Base-by-base conservation (phyloP, 2,797 vertebrate species). In the Heteromormyrus szaboi region DNA sequence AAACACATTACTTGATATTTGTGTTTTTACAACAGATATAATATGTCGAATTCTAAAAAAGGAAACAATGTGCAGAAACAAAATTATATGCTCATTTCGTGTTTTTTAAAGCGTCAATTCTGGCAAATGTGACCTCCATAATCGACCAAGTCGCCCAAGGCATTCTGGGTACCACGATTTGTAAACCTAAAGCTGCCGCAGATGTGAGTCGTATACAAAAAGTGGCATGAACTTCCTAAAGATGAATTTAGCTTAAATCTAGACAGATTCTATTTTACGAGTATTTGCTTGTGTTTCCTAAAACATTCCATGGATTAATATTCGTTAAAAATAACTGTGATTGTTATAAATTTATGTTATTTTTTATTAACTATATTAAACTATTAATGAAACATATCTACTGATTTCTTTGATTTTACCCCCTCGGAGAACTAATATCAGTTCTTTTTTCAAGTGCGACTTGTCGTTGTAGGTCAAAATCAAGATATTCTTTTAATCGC, bases 91-190 rank as follows among this genome's bases (percentile, higher is more conserved):
- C n/a, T 25, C 44, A 8, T 86, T 59, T 59, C 25, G 53, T 44
- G 50, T 48, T 90, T 89, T 87, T 72, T 59, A 90, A 87, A 65
- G 89, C 89, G 85, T 85, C 83, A 48, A 51, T 87, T 88, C 48
- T 51, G 81, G 87, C 87, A 89, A 48, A 91, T 89, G 87, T 76
- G 76, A 90, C 90, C 90, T 92, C 91, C 91, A 90, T 44, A 91
- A 88, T 81, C 62, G 87, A 89, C 89, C 89, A 54, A 83, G n/a
- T 65, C 37, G 56, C 89, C 44, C 62, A 46, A 87, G 89, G 93
- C 90, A 76, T 93, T 92, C 76, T 89, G 89, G 90, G 89, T 92
- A 94, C 89, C 91, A 92, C 92, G 90, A 92, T 85, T 91, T 92
- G 93, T 93, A 93, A 93, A 94, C 93, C 79, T 88, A 91, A 88